Evolutionary conservation across 2,797 vertebrate genomes (phyloP).

Genomic region (Peromyscus aztecus): DNA sequence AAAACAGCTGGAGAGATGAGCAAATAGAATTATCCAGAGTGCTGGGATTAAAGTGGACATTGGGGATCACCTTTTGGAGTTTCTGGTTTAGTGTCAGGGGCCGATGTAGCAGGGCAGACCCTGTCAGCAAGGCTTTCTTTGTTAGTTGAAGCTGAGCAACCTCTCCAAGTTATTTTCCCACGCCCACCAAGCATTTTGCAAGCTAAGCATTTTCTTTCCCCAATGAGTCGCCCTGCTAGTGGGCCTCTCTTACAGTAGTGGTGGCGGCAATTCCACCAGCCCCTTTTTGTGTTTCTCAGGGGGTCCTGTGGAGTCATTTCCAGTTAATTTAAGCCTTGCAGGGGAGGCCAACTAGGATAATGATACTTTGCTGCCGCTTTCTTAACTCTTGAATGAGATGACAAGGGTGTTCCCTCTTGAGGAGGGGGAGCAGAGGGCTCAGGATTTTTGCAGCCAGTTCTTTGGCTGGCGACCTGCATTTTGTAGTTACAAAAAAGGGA

Average conservation of each 20-base stretch:
- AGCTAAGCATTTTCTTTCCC: not conserved
- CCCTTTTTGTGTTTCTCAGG: not conserved
- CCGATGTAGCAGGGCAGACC: not conserved
- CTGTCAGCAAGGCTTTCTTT: not conserved
- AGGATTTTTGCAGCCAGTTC: not conserved
- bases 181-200: not conserved
- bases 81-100: not conserved
- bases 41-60: not conserved
- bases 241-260: not conserved
- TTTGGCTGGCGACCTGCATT: not conserved
- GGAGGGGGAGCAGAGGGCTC: not conserved
- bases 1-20: not conserved
- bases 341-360: not conserved
- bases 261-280: not conserved
- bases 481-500: not conserved
- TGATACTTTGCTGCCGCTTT: not conserved
- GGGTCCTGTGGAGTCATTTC: not conserved
- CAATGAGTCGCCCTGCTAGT: not conserved
- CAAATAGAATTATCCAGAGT: not conserved
- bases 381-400: not conserved
- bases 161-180: not conserved
- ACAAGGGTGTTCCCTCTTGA: not conserved
- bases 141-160: not conserved
- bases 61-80: not conserved
- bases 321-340: not conserved